Conservation (phyloP, 2,888 invertebrate genomes). For the Apotomis capreana region DNA sequence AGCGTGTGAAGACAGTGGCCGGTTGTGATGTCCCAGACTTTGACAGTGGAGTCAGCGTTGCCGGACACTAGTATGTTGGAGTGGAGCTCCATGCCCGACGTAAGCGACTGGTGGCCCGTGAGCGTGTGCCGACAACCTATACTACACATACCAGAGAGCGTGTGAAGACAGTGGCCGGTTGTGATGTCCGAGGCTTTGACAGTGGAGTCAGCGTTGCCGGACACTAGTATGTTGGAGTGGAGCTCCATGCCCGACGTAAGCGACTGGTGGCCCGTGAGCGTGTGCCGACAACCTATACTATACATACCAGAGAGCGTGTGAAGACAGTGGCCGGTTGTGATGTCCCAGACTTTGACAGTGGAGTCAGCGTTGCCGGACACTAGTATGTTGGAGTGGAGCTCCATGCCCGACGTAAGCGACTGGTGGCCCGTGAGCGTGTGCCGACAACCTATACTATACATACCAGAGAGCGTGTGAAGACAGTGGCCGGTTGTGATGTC, state of each 20-base stretch:
- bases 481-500: slow-evolving; percentile 99
- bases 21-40: slow-evolving; percentile 99
- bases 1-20: slow-evolving; percentile 98
- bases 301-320: slow-evolving; percentile 94
- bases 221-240: slow-evolving; percentile 97
- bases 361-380: slow-evolving; percentile 99
- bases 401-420: slow-evolving; percentile 98
- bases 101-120: slow-evolving; percentile 99
- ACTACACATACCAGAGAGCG: slow-evolving; percentile 88
- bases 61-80: slow-evolving; percentile 99
- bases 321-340: slow-evolving; percentile 97
- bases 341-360: slow-evolving; percentile 99
- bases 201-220: slow-evolving; percentile 99
- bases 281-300: slow-evolving; percentile 80
- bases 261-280: slow-evolving; percentile 98
- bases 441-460: slow-evolving; percentile 44
- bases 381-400: slow-evolving; percentile 96
- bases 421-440: slow-evolving; percentile 99
- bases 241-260: slow-evolving; percentile 99
- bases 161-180: slow-evolving; percentile 98
- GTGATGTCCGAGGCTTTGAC: slow-evolving; percentile 99
- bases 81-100: slow-evolving; percentile 97
- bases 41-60: slow-evolving; percentile 99
- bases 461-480: slow-evolving; percentile 96
- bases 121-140: slow-evolving; percentile 86